phyloP scores from a whole-genome alignment of 2,113 vertebrate species.

The Heterochromis multidens region DNA sequence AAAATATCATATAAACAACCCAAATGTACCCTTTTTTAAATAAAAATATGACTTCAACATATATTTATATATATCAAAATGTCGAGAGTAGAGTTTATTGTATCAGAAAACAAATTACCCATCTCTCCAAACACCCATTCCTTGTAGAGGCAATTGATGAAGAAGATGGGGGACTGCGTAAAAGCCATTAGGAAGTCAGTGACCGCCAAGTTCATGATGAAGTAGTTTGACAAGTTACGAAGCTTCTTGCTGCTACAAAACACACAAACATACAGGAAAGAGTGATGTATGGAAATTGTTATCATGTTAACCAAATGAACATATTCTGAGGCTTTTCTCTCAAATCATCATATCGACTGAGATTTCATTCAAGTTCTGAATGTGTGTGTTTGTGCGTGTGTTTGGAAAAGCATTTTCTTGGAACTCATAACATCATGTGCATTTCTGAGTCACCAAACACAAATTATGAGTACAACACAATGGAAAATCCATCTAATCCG shows the following conservation, averaged over 20 bases:
- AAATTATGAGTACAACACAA: slow-evolving; percentile 25
- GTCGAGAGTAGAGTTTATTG: background rate
- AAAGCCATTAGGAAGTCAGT: slow-evolving; percentile 93
- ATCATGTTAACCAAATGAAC: background rate
- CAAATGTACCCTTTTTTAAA: background rate
- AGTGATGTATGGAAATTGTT: background rate
- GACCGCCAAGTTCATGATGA: slow-evolving; percentile 88
- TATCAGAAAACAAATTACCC: slow-evolving; percentile 67
- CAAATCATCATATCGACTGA: background rate
- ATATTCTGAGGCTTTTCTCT: background rate
- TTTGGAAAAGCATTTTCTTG: background rate
- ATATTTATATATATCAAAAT: background rate
- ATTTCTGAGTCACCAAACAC: slow-evolving; percentile 10
- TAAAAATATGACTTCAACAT: no score
- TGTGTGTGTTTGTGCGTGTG: background rate
- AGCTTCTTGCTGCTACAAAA: slow-evolving; percentile 84
- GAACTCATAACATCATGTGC: slow-evolving; percentile 29
- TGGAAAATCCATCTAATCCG: slow-evolving; percentile 35
- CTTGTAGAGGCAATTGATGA: slow-evolving; percentile 86
- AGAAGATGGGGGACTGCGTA: slow-evolving; percentile 90
- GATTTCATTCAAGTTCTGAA: background rate
- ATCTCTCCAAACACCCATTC: slow-evolving; percentile 90
- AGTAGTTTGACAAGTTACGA: slow-evolving; percentile 84
- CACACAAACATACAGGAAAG: background rate
- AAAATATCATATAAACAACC: background rate